phyloP scores from a whole-genome alignment of 2,888 invertebrate genomes.

The Schrankia costaestrigalis region DNA sequence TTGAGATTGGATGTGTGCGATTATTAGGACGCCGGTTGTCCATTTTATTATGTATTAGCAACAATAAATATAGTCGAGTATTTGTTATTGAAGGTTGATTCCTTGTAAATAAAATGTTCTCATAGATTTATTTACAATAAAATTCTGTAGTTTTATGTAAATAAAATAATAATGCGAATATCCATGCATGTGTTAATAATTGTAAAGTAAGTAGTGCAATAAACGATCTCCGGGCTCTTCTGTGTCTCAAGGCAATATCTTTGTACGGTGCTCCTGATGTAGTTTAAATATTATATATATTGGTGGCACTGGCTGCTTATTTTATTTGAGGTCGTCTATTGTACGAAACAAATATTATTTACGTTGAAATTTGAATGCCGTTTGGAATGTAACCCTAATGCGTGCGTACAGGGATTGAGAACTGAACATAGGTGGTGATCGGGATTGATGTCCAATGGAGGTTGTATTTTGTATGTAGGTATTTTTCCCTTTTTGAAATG shows the following conservation, averaged over 20 bases:
- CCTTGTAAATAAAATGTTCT: constrained; percentile 51
- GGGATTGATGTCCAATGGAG: constrained; percentile 37
- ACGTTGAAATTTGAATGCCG: constrained; percentile 27
- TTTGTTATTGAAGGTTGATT: constrained; percentile 16
- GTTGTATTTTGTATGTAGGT: constrained; percentile 76
- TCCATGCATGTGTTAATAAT: constrained; percentile 31
- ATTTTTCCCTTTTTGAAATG: constrained; percentile 73
- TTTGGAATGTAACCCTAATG: constrained; percentile 26
- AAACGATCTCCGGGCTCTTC: constrained; percentile 48
- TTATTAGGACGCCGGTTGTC: no score
- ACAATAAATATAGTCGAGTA: neutral
- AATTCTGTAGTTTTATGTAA: constrained; percentile 49
- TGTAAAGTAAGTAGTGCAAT: constrained; percentile 47
- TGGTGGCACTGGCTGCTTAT: constrained; percentile 19
- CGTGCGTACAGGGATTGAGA: constrained; percentile 29
- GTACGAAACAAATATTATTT: constrained; percentile 34
- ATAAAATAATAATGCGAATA: constrained; percentile 34
- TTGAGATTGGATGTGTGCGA: constrained; percentile 5
- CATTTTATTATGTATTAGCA: no score
- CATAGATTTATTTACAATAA: constrained; percentile 37
- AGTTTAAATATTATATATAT: constrained; percentile 11
- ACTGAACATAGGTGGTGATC: constrained; percentile 47
- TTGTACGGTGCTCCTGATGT: constrained; percentile 41
- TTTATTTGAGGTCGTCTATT: constrained; percentile 49
- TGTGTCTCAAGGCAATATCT: constrained; percentile 35